These are phyloP conservation scores for Pollenia angustigena DNA, from an alignment of 2,888 invertebrate species.

Conservation along the genomic window DNA sequence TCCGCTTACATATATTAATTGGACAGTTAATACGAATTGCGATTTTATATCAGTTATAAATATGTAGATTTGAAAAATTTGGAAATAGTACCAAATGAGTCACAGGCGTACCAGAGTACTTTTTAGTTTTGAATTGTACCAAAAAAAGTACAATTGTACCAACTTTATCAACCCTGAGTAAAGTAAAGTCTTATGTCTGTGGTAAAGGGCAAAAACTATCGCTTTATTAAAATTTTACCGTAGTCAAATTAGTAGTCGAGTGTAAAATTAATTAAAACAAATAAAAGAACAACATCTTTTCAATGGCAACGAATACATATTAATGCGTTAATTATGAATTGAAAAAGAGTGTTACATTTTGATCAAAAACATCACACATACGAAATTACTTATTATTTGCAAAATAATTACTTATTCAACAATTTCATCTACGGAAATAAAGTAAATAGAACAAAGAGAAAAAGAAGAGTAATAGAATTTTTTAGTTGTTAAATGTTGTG, in stretches of 20 bases:
- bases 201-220: conserved; percentile 31
- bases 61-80: too few relatives aligned
- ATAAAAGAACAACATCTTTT: conserved; percentile 43
- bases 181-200: too few relatives aligned
- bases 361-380: conserved; percentile 6
- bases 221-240: conserved; percentile 28
- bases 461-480: conserved; percentile 22
- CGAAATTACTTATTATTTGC: not conserved
- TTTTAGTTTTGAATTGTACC: too few relatives aligned
- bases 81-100: too few relatives aligned
- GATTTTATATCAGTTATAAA: too few relatives aligned
- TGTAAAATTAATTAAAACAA: conserved; percentile 55
- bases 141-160: too few relatives aligned
- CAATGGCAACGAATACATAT: conserved; percentile 17
- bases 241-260: conserved; percentile 24
- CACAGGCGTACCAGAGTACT: too few relatives aligned
- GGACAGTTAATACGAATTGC: too few relatives aligned
- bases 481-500: conserved; percentile 26
- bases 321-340: not conserved
- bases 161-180: too few relatives aligned
- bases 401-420: conserved; percentile 61
- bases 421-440: conserved; percentile 14
- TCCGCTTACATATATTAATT: too few relatives aligned
- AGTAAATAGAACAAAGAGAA: conserved; percentile 32
- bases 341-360: conserved; percentile 26